Base-by-base conservation (phyloP, 2,888 invertebrate genomes). In the Herminia tarsipennalis region DNA sequence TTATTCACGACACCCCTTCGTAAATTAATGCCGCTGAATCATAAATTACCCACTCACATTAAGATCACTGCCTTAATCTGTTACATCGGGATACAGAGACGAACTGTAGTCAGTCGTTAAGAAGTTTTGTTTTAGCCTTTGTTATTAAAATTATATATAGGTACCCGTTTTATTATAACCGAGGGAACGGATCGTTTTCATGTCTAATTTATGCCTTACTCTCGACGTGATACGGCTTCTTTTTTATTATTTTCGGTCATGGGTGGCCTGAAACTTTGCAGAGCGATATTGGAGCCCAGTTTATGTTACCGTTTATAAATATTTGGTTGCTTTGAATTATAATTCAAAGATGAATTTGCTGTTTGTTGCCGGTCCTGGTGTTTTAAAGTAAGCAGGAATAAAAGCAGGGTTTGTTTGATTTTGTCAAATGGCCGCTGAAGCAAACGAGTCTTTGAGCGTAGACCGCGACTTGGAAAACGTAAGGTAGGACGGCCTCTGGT, bases 161-260 rank as follows among this genome's bases (percentile, higher is more conserved):
- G 59, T 73, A 76, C n/a, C n/a, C n/a, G n/a, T 83, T 86, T 86
- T 83, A 84, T 69, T 71, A 77, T 73, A 72, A 69, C 70, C 47
- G 41, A 57, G 64, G 68, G 76, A 61, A 76, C 73, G 76, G 82
- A 84, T 85, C 76, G 71, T 76, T 74, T 83, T 76, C 79, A 79
- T 78, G 57, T 59, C 66, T 83, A 81, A 88, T 86, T 88, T 88
- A 88, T 83, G 76, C 70, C 62, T 70, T 74, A 76, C 70, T 73
- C 74, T 73, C 58, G 59, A 60, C 64, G 63, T 70, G 67, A 74
- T 66, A 60, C 61, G 68, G 71, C 64, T 74, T 55, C 58, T 50
- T 57, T 81, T 85, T 82, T 81, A 82, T 81, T 78, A 73, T 81
- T 79, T 75, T 57, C 66, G 66, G 52, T 57, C 74, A 68, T 80